Evolutionary conservation across 2,113 vertebrate genomes (phyloP).

Genomic region (Bagarius yarrelli): DNA sequence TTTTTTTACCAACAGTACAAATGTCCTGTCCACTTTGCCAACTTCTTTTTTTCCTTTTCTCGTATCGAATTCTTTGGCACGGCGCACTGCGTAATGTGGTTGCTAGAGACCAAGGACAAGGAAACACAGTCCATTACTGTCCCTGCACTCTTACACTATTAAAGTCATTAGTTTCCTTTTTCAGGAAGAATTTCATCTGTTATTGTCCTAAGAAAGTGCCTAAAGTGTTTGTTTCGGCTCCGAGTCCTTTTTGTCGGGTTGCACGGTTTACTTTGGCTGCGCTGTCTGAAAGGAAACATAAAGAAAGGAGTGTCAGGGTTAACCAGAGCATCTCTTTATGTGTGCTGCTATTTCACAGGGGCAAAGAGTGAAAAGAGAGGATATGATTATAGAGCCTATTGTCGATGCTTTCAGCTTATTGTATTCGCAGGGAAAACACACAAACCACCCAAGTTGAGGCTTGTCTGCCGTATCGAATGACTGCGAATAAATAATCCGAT

Average conservation of each 20-base stretch:
- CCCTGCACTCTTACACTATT: not conserved
- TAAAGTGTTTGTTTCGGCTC: constrained; percentile 1
- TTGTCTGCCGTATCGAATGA: not conserved
- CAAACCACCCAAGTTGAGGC: constrained; percentile 20
- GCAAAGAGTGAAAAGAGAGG: not conserved
- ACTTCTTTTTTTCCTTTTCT: not conserved
- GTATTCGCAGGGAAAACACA: constrained; percentile 2
- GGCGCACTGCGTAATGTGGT: not conserved
- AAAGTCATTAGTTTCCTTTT: constrained; percentile 14
- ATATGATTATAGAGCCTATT: not conserved
- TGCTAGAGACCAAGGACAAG: constrained; percentile 2
- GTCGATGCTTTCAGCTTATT: not conserved
- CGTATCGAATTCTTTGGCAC: constrained; percentile 9
- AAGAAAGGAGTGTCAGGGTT: constrained; percentile 10
- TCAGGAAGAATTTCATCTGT: constrained; percentile 20
- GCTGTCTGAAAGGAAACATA: constrained; percentile 16
- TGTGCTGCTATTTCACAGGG: not conserved
- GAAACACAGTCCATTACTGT: not conserved
- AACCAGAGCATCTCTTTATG: not conserved
- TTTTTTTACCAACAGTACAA: constrained; percentile 16
- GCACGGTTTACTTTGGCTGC: constrained; percentile 11
- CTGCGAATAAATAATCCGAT: not conserved
- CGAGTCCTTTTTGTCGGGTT: constrained; percentile 2
- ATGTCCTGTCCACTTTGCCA: not conserved
- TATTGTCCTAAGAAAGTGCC: not conserved